Percentiles rank a stretch among this genome's conserved stretches.
These are phyloP conservation scores for Empidonax alnorum DNA, from an alignment of 2,113 vertebrate genomes.

Conservation along the genomic window DNA sequence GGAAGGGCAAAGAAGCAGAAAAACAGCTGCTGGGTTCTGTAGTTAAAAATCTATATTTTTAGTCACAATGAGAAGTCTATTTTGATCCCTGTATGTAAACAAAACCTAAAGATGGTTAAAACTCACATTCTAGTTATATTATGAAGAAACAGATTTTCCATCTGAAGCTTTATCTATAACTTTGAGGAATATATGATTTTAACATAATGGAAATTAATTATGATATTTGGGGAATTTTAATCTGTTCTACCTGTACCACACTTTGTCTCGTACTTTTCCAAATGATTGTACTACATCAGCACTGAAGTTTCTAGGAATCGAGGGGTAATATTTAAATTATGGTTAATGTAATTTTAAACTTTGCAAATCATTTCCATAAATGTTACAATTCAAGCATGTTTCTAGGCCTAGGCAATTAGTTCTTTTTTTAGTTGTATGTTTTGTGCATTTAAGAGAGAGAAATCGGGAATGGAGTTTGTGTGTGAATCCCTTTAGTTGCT, in stretches of 20 bases:
- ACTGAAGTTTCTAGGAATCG: constrained; percentile 72
- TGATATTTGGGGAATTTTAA: constrained; percentile 52
- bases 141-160: constrained; percentile 58
- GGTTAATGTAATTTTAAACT: constrained; percentile 70
- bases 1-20: constrained; percentile 72
- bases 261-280: constrained; percentile 62
- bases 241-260: constrained; percentile 39
- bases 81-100: constrained; percentile 86
- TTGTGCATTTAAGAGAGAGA: constrained; percentile 35
- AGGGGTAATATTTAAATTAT: constrained; percentile 76
- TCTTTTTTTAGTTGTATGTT: constrained; percentile 41
- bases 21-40: constrained; percentile 85
- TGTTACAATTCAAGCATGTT: constrained; percentile 72
- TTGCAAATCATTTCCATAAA: constrained; percentile 66
- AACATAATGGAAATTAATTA: constrained; percentile 42
- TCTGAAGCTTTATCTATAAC: constrained; percentile 62
- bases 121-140: constrained; percentile 58
- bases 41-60: constrained; percentile 95
- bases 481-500: constrained; percentile 36
- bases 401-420: constrained; percentile 67
- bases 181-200: constrained; percentile 70
- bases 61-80: constrained; percentile 93
- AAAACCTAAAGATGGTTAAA: constrained; percentile 66
- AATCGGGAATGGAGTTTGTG: constrained; percentile 11
- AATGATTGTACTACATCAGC: constrained; percentile 72